Evolutionary conservation across 2,888 invertebrate species (phyloP).

Genomic region (Pseudococcus longispinus): DNA sequence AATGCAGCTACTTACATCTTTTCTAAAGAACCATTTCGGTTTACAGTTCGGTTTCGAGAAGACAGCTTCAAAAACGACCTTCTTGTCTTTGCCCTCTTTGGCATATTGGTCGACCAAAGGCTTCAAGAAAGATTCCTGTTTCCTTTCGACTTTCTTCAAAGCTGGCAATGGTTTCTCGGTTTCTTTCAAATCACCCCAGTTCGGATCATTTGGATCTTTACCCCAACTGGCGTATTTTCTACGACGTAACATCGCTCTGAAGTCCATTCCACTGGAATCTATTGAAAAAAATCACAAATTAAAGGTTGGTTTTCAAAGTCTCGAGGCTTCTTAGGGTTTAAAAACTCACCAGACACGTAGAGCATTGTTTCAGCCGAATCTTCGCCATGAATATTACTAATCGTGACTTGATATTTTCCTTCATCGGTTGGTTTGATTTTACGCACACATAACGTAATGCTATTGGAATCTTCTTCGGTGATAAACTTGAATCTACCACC

Average conservation of each 20-base stretch:
- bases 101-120: constrained; percentile 93
- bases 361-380: constrained; percentile 95
- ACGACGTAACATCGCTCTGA: constrained; percentile 97
- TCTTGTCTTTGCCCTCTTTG: constrained; percentile 95
- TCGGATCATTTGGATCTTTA: constrained; percentile 87
- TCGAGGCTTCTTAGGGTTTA: not conserved
- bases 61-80: constrained; percentile 89
- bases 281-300: constrained; percentile 26
- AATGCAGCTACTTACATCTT: constrained; percentile 77
- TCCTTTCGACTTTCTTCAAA: constrained; percentile 93
- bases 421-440: constrained; percentile 98
- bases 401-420: constrained; percentile 90
- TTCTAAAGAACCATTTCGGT: constrained; percentile 89
- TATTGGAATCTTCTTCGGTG: constrained; percentile 92
- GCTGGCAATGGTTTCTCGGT: constrained; percentile 84
- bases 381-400: constrained; percentile 93
- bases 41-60: constrained; percentile 97
- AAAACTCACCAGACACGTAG: constrained; percentile 84
- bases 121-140: constrained; percentile 92
- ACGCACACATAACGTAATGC: constrained; percentile 91
- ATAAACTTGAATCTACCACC: constrained; percentile 94
- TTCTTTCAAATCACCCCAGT: constrained; percentile 93
- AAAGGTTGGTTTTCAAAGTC: not conserved
- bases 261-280: constrained; percentile 98
- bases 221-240: constrained; percentile 94